A percentile compares a stretch with the other conserved stretches of the same genome.
phyloP scores from a whole-genome alignment of 2,797 vertebrate genomes.

The Ceryle rudis region DNA sequence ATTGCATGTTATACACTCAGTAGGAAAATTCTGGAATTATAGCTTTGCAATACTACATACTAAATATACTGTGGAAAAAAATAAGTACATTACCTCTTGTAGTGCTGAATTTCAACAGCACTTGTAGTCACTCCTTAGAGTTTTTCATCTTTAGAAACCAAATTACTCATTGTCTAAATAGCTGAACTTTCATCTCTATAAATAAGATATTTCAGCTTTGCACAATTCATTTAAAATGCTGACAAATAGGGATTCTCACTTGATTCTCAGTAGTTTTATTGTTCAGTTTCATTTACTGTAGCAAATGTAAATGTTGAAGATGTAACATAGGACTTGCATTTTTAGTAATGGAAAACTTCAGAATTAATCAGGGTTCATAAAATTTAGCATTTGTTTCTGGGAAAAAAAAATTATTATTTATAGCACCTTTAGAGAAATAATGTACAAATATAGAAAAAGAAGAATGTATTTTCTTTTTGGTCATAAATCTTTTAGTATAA shows the following conservation, averaged over 20 bases:
- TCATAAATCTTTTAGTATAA: not conserved
- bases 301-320: constrained; percentile 51
- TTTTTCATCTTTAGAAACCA: constrained; percentile 73
- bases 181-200: constrained; percentile 77
- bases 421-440: not conserved
- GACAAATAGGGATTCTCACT: constrained; percentile 66
- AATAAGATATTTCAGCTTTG: constrained; percentile 75
- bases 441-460: not conserved
- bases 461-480: not conserved
- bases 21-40: constrained; percentile 30
- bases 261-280: constrained; percentile 66
- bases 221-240: constrained; percentile 72
- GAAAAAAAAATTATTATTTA: not conserved
- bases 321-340: constrained; percentile 35
- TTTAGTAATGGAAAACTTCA: constrained; percentile 39
- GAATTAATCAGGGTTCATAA: not conserved
- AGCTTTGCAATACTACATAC: constrained; percentile 24
- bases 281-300: constrained; percentile 51
- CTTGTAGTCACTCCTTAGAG: constrained; percentile 70
- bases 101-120: constrained; percentile 61
- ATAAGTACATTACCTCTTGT: constrained; percentile 54
- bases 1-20: not conserved
- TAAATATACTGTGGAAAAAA: constrained; percentile 65
- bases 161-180: constrained; percentile 78
- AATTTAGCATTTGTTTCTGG: not conserved